Percentiles rank a stretch among this genome's conserved stretches.
These are phyloP conservation scores for Anoplopoma fimbria DNA, from an alignment of 2,113 vertebrate genomes.

Conservation along the genomic window DNA sequence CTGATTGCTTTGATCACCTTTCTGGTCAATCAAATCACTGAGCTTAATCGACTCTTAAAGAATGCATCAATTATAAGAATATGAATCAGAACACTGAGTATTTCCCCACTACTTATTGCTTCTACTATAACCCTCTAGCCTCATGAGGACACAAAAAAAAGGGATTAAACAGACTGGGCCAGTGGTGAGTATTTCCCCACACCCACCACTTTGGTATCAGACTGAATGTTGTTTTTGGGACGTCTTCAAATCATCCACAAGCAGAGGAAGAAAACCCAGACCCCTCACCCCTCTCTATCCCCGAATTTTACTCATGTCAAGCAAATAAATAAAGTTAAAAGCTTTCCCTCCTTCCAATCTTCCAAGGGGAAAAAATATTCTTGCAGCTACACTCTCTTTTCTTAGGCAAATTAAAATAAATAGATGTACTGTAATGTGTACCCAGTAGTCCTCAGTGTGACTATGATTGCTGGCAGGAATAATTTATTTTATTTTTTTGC, in stretches of 20 bases:
- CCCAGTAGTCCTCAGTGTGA: background rate
- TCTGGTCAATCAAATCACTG: background rate
- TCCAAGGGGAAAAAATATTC: background rate
- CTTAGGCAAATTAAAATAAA: background rate
- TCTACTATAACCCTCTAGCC: slow-evolving; percentile 1
- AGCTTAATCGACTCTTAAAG: background rate
- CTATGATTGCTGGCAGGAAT: background rate
- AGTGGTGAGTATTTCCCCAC: slow-evolving; percentile 61
- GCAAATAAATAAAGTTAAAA: background rate
- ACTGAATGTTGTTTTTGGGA: slow-evolving; percentile 34
- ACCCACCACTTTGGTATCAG: slow-evolving; percentile 20
- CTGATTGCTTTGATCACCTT: background rate
- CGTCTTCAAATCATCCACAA: slow-evolving; percentile 28
- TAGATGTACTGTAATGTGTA: background rate
- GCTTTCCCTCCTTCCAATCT: slow-evolving; percentile 1
- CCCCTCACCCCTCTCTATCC: background rate
- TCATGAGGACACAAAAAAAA: background rate
- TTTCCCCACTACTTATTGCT: background rate
- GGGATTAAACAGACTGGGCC: slow-evolving; percentile 5
- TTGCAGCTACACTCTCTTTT: background rate
- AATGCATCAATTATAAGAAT: background rate
- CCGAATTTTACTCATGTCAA: slow-evolving; percentile 5
- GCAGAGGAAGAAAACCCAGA: slow-evolving; percentile 1
- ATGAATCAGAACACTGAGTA: background rate
- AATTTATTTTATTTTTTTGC: background rate